Base-by-base conservation (phyloP, 2,888 invertebrate genomes). In the Acrobasis consociella region DNA sequence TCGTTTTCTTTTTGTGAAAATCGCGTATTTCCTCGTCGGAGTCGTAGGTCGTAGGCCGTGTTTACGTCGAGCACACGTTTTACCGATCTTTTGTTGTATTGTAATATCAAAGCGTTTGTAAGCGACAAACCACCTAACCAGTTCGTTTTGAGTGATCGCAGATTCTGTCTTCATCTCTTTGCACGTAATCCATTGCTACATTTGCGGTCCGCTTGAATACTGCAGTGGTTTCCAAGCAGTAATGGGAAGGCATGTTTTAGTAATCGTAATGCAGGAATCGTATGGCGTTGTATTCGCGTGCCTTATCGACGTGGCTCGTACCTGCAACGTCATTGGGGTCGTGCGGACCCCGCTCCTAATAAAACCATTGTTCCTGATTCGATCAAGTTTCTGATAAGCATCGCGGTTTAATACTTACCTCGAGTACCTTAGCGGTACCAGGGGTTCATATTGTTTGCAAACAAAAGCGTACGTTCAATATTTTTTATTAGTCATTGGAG, bases 281-380 rank as follows among this genome's bases (percentile, higher is more conserved):
- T 59, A 56, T 62, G 60, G 69, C 77, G 66, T 73, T 71, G 75
- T 67, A 74, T 77, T 75, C 77, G 75, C 82, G 81, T 85, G 83
- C 77, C 76, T 88, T 89, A 88, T 88, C 87, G 83, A 72, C 62
- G 68, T 72, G 72, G 46, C 46, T 75, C 76, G 71, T 77, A 77
- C 76, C 73, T 75, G 75, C 75, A 67, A 71, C 79, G 75, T 79
- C 78, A 83, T 82, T 83, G 77, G 82, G 82, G 79, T 83, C 85
- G 81, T 73, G 74, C 67, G 69, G 74, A 77, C 76, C 78, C 81
- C 71, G 70, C 66, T 70, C 64, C 74, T 74, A 74, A 77, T 80
- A 78, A 78, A 79, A 76, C 82, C 71, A 85, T 89, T 87, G 88
- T 87, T 85, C 82, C 82, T 78, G 76, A 72, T 78, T 82, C 80